A percentile compares a stretch with the other conserved stretches of the same genome.
phyloP scores from a whole-genome alignment of 1,140 invertebrate species.

The Drosophila lowei region DNA sequence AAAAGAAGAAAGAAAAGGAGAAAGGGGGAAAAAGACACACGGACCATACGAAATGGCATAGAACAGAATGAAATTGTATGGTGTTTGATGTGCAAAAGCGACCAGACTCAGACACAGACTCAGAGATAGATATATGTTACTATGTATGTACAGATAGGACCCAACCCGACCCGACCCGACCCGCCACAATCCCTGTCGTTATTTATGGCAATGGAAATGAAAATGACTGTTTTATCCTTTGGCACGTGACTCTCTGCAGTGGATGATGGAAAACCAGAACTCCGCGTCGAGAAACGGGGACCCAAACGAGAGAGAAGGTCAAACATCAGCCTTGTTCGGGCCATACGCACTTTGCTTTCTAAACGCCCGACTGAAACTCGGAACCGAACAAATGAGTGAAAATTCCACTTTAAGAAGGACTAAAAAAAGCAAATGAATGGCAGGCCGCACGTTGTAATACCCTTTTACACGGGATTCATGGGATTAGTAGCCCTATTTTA shows the following conservation, averaged over 20 bases:
- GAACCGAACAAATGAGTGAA: constrained; percentile 34
- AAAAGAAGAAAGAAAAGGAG: constrained; percentile 9
- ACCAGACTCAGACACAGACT: not conserved
- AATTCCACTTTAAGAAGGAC: constrained; percentile 27
- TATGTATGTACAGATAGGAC: not conserved
- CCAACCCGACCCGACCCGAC: no score
- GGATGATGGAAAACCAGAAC: constrained; percentile 31
- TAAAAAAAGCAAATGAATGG: constrained; percentile 28
- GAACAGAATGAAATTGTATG: constrained; percentile 25
- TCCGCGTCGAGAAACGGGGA: not conserved
- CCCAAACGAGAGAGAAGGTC: constrained; percentile 17
- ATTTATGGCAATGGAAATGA: constrained; percentile 58
- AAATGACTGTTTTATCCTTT: constrained; percentile 55
- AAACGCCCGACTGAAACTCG: constrained; percentile 26
- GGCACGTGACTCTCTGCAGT: constrained; percentile 58
- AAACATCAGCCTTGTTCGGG: constrained; percentile 5
- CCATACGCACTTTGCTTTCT: constrained; percentile 54
- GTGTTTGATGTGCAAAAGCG: constrained; percentile 34
- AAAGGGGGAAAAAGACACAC: constrained; percentile 27
- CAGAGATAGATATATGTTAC: constrained; percentile 5
- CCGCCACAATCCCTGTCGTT: constrained; percentile 43
- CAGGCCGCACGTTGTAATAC: not conserved
- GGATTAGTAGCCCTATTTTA: no score
- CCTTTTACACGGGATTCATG: no score
- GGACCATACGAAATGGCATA: not conserved